Percentiles rank a stretch among this genome's conserved stretches.
Conservation (phyloP, 2,888 invertebrate genomes). For the Entomobrya multifasciata region DNA sequence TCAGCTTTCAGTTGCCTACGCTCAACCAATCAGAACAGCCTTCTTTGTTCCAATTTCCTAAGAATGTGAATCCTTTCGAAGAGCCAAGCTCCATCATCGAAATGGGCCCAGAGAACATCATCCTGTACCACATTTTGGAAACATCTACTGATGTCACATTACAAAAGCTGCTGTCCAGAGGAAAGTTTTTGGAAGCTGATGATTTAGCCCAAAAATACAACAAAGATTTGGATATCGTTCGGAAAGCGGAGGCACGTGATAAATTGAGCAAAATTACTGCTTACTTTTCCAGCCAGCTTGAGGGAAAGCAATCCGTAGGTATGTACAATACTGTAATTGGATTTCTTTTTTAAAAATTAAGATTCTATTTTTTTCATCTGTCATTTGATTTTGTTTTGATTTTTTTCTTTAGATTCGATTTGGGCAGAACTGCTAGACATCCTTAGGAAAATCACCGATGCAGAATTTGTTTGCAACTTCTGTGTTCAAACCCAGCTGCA, state of each 20-base stretch:
- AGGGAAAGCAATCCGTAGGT: constrained; percentile 12
- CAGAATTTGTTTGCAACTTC: constrained; percentile 76
- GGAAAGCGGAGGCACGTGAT: constrained; percentile 76
- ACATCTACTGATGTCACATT: constrained; percentile 76
- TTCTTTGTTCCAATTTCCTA: constrained; percentile 61
- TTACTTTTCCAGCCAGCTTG: background rate
- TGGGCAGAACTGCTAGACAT: constrained; percentile 59
- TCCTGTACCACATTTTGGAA: constrained; percentile 76
- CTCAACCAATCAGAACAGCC: background rate
- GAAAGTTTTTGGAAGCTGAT: constrained; percentile 76
- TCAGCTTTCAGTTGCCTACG: constrained; percentile 69
- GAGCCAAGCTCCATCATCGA: constrained; percentile 75
- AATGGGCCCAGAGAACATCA: constrained; percentile 21
- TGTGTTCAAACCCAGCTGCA: constrained; percentile 64
- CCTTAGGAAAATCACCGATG: constrained; percentile 70
- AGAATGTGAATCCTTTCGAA: constrained; percentile 66
- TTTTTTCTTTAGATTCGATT: constrained; percentile 15
- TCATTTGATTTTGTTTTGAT: background rate
- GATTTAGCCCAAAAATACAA: constrained; percentile 71
- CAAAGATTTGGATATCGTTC: constrained; percentile 77
- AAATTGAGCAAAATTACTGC: constrained; percentile 41
- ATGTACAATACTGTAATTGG: too few species aligned
- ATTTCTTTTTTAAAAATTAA: too few species aligned
- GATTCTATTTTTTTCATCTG: too few species aligned
- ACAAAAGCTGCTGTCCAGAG: constrained; percentile 76